phyloP scores from a whole-genome alignment of 35 echinoderm and acorn worm species.

The Eucidaris tribuloides region DNA sequence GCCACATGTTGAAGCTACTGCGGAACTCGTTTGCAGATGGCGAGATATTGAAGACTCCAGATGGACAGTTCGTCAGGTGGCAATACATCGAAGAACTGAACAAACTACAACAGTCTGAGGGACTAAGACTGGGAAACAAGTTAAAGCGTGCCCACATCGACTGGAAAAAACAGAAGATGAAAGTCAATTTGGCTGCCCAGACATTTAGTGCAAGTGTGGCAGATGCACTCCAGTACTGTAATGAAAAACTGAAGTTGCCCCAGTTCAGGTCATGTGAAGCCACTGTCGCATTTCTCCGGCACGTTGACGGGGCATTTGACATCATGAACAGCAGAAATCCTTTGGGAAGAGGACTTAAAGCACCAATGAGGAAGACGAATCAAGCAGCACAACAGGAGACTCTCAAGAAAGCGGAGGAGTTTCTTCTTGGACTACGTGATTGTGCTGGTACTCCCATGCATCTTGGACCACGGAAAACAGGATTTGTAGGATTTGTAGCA shows the following conservation, averaged over 20 bases:
- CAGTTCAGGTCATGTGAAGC: slow-evolving; percentile 38
- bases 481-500: slow-evolving; percentile 44
- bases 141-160: slow-evolving; percentile 21
- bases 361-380: background rate
- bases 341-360: slow-evolving; percentile 19
- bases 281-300: slow-evolving; percentile 40
- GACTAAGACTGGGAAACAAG: slow-evolving; percentile 27
- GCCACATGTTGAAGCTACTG: slow-evolving; percentile 54
- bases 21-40: background rate
- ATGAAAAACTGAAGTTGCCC: slow-evolving; percentile 23
- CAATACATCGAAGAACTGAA: slow-evolving; percentile 14
- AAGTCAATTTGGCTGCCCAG: slow-evolving; percentile 44
- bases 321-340: slow-evolving; percentile 54
- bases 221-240: slow-evolving; percentile 47
- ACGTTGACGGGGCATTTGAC: slow-evolving; percentile 52
- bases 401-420: background rate
- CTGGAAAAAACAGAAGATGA: slow-evolving; percentile 55
- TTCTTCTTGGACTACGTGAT: background rate
- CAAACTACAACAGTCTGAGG: slow-evolving; percentile 42
- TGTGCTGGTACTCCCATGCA: slow-evolving; percentile 2
- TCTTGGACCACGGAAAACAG: slow-evolving; percentile 13
- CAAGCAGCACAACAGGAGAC: background rate
- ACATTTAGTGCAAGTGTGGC: slow-evolving; percentile 39
- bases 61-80: background rate
- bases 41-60: background rate